Percentiles rank a stretch among this genome's conserved stretches.
These are phyloP conservation scores for Neotoxoptera formosana DNA, from an alignment of 1,140 invertebrate species.

Conservation along the genomic window DNA sequence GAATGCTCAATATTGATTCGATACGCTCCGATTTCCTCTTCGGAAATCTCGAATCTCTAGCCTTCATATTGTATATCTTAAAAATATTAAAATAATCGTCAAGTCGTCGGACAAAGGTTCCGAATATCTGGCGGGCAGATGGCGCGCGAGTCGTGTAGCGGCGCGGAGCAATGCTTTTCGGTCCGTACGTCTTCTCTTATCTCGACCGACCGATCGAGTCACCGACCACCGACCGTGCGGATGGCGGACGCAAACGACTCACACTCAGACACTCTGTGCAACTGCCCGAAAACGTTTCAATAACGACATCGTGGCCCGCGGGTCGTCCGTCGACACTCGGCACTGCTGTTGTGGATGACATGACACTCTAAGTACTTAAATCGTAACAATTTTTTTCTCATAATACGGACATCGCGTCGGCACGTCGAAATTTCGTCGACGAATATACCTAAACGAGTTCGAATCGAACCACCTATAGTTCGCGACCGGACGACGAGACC, in stretches of 20 bases:
- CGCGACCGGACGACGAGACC: too few relatives aligned
- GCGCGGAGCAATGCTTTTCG: background rate
- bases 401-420: too few relatives aligned
- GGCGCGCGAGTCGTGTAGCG: background rate
- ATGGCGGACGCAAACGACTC: background rate
- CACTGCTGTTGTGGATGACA: background rate
- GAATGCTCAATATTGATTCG: too few relatives aligned
- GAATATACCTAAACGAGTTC: background rate
- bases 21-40: too few relatives aligned
- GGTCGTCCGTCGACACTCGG: too few relatives aligned
- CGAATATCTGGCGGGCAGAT: background rate
- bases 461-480: too few relatives aligned
- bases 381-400: too few relatives aligned
- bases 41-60: too few relatives aligned
- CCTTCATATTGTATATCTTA: too few relatives aligned
- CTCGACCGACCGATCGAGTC: background rate
- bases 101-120: background rate
- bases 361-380: background rate
- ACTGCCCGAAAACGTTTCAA: background rate
- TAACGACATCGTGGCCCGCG: background rate
- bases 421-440: too few relatives aligned
- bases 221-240: background rate
- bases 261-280: too few relatives aligned
- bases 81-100: too few relatives aligned
- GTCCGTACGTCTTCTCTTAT: background rate